Percentiles rank a stretch among this genome's conserved stretches.
Evolutionary conservation across 2,888 invertebrate genomes (phyloP).

Genomic region (Hemistola chrysoprasaria): DNA sequence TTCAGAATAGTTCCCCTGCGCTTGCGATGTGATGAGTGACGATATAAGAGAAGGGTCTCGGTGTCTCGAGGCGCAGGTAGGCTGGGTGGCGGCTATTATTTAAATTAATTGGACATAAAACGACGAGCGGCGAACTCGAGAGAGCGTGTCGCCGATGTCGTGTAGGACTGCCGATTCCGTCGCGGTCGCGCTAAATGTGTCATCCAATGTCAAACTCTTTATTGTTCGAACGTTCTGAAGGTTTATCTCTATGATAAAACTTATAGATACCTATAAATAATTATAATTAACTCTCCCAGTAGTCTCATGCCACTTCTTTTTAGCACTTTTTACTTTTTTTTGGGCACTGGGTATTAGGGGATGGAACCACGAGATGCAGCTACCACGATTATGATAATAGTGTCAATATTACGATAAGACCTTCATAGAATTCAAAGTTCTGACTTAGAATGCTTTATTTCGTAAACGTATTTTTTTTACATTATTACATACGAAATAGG

Average conservation of each 20-base stretch:
- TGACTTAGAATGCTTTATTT: too few relatives aligned
- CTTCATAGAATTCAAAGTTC: too few relatives aligned
- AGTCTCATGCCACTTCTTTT: too few relatives aligned
- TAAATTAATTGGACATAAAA: slow-evolving; percentile 79
- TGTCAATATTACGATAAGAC: too few relatives aligned
- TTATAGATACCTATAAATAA: neutral
- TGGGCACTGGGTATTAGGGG: too few relatives aligned
- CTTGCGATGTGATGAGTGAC: slow-evolving; percentile 25
- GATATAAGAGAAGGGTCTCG: slow-evolving; percentile 43
- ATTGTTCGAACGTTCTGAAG: neutral
- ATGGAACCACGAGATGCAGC: too few relatives aligned
- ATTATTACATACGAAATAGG: too few relatives aligned
- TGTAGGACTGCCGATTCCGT: slow-evolving; percentile 37
- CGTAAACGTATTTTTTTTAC: too few relatives aligned
- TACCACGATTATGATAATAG: too few relatives aligned
- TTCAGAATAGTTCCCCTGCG: slow-evolving; percentile 21
- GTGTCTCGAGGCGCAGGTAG: slow-evolving; percentile 65
- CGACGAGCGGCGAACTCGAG: slow-evolving; percentile 58
- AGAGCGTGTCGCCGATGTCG: slow-evolving; percentile 61
- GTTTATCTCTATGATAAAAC: too few relatives aligned
- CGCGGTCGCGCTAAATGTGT: slow-evolving; percentile 43
- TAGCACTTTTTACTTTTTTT: too few relatives aligned
- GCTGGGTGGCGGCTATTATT: slow-evolving; percentile 73
- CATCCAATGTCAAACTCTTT: slow-evolving; percentile 39
- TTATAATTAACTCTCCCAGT: slow-evolving; percentile 6